phyloP scores from a whole-genome alignment of 2,888 invertebrate species.

The Microctonus brassicae region DNA sequence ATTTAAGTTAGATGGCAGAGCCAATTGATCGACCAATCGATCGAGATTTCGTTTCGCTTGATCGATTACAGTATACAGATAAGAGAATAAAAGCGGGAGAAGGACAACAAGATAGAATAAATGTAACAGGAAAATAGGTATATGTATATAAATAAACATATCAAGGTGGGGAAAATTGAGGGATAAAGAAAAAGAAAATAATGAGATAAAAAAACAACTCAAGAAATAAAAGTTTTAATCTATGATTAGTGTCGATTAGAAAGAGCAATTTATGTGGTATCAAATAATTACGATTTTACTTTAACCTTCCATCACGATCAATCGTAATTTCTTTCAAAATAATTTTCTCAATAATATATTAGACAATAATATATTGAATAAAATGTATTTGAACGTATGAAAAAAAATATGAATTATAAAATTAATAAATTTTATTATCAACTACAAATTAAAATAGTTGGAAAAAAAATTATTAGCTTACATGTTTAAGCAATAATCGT shows the following conservation, averaged over 20 bases:
- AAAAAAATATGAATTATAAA: too few relatives aligned
- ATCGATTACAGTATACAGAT: constrained; percentile 28
- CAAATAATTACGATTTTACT: constrained; percentile 27
- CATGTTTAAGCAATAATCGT: background rate
- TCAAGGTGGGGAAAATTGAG: too few relatives aligned
- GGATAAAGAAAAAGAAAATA: background rate
- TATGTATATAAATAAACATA: too few relatives aligned
- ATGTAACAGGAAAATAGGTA: too few relatives aligned
- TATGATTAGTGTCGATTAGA: constrained; percentile 34
- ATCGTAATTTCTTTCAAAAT: background rate
- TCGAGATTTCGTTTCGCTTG: constrained; percentile 32
- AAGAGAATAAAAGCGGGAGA: constrained; percentile 14
- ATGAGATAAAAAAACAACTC: background rate
- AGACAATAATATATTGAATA: background rate
- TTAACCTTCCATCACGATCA: constrained; percentile 30
- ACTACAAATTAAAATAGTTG: too few relatives aligned
- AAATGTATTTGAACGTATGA: background rate
- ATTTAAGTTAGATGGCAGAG: constrained; percentile 6
- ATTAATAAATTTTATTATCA: too few relatives aligned
- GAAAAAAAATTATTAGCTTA: background rate
- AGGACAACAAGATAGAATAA: background rate
- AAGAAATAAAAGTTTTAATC: constrained; percentile 15
- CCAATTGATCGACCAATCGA: constrained; percentile 18
- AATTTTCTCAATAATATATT: constrained; percentile 15
- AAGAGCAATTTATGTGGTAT: constrained; percentile 26